A percentile compares a stretch with the other conserved stretches of the same genome.
These are phyloP conservation scores for Tetragonula carbonaria DNA, from an alignment of 2,888 invertebrate species.

Conservation along the genomic window DNA sequence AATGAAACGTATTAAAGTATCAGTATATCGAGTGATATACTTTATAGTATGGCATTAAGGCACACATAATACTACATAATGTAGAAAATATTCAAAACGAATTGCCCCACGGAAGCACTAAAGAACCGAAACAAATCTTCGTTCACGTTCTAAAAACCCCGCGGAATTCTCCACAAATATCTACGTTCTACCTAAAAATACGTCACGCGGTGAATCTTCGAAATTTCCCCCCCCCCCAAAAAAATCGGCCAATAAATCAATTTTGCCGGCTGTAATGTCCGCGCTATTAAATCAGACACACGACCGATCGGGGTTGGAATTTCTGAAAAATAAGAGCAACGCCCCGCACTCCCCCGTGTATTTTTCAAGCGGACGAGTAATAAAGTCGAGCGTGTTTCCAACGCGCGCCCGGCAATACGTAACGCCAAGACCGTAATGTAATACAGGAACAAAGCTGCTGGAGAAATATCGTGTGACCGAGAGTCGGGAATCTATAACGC, in stretches of 20 bases:
- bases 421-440: slow-evolving; percentile 71
- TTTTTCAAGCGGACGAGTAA: slow-evolving; percentile 50
- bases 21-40: too few relatives aligned
- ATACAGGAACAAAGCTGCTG: slow-evolving; percentile 77
- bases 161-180: background rate
- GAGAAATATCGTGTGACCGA: slow-evolving; percentile 78
- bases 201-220: background rate
- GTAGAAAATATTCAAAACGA: background rate
- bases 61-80: background rate
- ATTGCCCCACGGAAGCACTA: background rate
- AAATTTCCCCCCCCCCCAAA: background rate
- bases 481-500: slow-evolving; percentile 72
- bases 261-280: background rate
- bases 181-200: background rate
- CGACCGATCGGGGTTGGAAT: background rate
- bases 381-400: slow-evolving; percentile 72
- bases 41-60: too few relatives aligned
- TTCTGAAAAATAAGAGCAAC: slow-evolving; percentile 16
- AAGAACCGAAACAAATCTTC: background rate
- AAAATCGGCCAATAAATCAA: background rate
- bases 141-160: background rate
- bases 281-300: background rate
- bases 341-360: slow-evolving; percentile 32
- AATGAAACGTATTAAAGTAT: too few relatives aligned
- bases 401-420: slow-evolving; percentile 57